Base-by-base conservation (phyloP, 2,113 vertebrate species). In the Dromas ardeola region DNA sequence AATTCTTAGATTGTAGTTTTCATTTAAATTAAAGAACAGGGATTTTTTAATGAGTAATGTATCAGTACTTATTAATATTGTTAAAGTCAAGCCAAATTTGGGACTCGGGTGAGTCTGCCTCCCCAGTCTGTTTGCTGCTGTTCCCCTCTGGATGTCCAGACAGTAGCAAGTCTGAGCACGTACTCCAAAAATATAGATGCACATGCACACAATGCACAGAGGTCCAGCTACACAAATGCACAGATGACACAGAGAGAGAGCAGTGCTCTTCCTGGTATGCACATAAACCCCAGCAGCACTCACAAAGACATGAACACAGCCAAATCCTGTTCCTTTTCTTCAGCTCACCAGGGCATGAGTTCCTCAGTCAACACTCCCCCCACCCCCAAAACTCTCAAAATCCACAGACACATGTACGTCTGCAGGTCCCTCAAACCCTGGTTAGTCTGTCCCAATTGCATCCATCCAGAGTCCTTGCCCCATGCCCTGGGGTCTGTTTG, bases 321-420 rank as follows among this genome's bases (percentile, higher is more conserved):
- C 4, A 71, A 52, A 50, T 38, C 11, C 14, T 38, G 15, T 45
- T 86, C 23, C 23, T 66, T 80, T 90, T 66, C 13, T 74, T 7
- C 29, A 76, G 8, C 21, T 42, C 11, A 59, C 6, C 12, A 49
- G 22, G 9, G 27, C 27, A 59, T 13, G 38, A 17, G 5, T 38
- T 94, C 22, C 21, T 2, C 7, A 2, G 0, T 36, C 34, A 70
- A 15, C 15, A 65, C 2, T 70, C 27, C 8, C 4, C 1, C 9
- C 17, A 29, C 5, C 6, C 5, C 11, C 13, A 45, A 2, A 5
- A 26, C 2, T 36, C 11, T 38, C 20, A 32, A 65, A 7, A 92
- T 47, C 19, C 26, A 20, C 22, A 1, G 2, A 52, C 30, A 38
- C 16, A 38, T 6, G 2, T 17, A 27, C 2, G 2, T 32, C 38